Conservation (phyloP, 2,113 vertebrate genomes). For the Oenanthe melanoleuca region DNA sequence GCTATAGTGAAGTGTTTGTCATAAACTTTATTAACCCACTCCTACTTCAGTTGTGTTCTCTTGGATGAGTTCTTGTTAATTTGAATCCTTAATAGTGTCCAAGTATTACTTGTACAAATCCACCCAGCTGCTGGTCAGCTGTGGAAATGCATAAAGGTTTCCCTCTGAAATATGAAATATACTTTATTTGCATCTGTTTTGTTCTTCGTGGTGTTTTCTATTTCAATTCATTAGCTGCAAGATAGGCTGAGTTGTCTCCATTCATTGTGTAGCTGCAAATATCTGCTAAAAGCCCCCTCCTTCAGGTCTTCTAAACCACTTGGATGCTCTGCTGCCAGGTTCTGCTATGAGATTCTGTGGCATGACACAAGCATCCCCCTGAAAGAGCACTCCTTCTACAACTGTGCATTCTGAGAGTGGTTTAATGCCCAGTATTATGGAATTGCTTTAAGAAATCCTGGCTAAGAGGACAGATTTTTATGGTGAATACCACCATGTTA, state of each 20-base stretch:
- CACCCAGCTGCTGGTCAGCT: not conserved
- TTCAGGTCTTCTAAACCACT: not conserved
- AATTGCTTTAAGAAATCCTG: not conserved
- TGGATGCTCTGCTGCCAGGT: not conserved
- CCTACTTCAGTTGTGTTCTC: not conserved
- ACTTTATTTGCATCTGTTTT: not conserved
- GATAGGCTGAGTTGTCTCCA: not conserved
- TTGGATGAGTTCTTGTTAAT: not conserved
- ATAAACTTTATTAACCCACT: slow-evolving; percentile 35
- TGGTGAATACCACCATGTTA: not conserved
- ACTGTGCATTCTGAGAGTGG: not conserved
- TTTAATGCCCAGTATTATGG: not conserved
- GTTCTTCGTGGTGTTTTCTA: not conserved
- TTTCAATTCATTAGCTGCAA: not conserved
- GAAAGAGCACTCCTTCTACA: not conserved
- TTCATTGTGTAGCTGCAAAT: not conserved
- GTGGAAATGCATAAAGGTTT: not conserved
- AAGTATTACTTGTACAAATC: not conserved
- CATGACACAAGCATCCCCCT: not conserved
- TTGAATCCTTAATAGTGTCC: not conserved
- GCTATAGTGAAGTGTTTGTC: not conserved
- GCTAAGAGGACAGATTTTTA: not conserved
- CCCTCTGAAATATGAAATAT: not conserved
- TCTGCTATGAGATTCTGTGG: not conserved
- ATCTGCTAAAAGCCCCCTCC: not conserved